Base-by-base conservation (phyloP, 2,797 vertebrate species). In the Manis javanica region DNA sequence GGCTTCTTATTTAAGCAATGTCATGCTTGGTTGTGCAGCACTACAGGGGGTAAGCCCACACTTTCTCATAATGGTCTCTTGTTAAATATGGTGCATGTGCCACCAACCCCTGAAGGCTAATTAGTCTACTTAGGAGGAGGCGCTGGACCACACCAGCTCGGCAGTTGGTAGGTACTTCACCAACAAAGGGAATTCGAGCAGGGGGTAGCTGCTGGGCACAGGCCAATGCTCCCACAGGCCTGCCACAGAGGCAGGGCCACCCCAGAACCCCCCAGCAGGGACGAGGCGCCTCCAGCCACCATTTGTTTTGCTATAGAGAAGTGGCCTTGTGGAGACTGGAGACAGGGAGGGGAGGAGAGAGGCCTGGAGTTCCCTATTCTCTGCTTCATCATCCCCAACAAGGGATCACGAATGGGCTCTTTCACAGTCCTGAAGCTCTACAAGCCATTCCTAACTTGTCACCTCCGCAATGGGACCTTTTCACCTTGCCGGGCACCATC, bases 81-180 rank as follows among this genome's bases (percentile, higher is more conserved):
- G 0, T 81, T 83, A 86, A 92, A 86, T 84, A 81, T n/a, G 37
- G 37, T 46, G 34, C 8, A 0, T 75, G 74, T 55, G 84, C 39
- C 75, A 61, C 64, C 83, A 90, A 85, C 42, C 37, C n/a, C 68
- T 26, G n/a, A 42, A 77, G 84, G 92, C 34, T 42, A 82, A 78
- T 82, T 87, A 89, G 92, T n/a, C 71, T 85, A 57, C 92, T 85
- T 63, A 94, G 61, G 29, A 90, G 34, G 61, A 72, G 39, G 74
- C 37, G 42, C 59, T 77, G 23, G 23, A 66, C 49, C 3, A 19
- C 59, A 53, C 10, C 59, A 55, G 49, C 49, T 75, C 31, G 61
- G 81, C 55, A 37, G 34, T 7, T 61, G 42, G 18, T 15, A 24
- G 83, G 15, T 14, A 37, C n/a, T 93, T 83, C 13, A 85, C 42